Percentiles rank a stretch among this genome's conserved stretches.
Evolutionary conservation across 1,140 invertebrate genomes (phyloP).

Genomic region (Hylyphantes graminicola): DNA sequence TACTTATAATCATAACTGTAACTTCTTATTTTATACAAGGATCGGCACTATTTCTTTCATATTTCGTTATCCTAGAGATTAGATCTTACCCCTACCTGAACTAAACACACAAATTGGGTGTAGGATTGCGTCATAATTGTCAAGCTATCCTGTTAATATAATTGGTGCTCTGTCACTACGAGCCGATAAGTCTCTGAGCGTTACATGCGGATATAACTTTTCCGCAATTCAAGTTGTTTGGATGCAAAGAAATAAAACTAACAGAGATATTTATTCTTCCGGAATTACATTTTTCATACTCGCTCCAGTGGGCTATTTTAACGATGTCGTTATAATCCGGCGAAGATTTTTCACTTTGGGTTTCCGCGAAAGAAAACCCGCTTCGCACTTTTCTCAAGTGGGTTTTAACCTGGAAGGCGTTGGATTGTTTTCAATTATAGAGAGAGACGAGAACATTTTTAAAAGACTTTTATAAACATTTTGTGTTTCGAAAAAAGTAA

Average conservation of each 20-base stretch:
- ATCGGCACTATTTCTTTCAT: neutral
- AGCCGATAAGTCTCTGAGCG: neutral
- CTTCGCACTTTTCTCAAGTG: neutral
- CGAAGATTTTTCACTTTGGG: constrained; percentile 12
- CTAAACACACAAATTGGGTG: constrained; percentile 31
- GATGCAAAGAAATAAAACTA: constrained; percentile 43
- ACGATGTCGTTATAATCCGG: constrained; percentile 54
- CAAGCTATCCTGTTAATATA: constrained; percentile 35
- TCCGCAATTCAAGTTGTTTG: constrained; percentile 42
- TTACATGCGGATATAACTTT: constrained; percentile 51
- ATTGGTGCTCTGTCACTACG: constrained; percentile 21
- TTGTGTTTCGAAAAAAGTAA: too few species aligned
- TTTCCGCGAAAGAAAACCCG: neutral
- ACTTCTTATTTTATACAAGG: too few species aligned
- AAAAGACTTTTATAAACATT: too few species aligned
- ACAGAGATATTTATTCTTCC: constrained; percentile 46
- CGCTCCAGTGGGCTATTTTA: constrained; percentile 52
- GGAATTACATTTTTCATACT: constrained; percentile 50
- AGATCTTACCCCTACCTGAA: constrained; percentile 12
- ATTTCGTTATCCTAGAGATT: neutral
- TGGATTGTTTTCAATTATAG: constrained; percentile 48
- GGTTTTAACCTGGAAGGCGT: constrained; percentile 30
- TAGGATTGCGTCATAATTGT: constrained; percentile 24
- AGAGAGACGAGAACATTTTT: neutral
- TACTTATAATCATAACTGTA: too few species aligned